These are phyloP conservation scores for Raja brachyura DNA, from an alignment of 2,113 vertebrate genomes.

Conservation along the genomic window DNA sequence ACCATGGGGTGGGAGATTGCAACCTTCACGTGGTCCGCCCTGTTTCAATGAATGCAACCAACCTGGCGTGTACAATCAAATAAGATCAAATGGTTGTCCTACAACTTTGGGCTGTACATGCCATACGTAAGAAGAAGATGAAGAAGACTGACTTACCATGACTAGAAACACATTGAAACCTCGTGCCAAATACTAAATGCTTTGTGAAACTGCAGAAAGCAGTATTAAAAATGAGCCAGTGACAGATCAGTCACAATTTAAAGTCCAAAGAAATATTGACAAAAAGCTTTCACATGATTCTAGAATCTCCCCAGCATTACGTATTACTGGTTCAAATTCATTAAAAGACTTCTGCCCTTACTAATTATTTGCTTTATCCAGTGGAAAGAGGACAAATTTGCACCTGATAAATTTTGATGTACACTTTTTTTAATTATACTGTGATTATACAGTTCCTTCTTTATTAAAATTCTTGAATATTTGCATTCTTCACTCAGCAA, in stretches of 20 bases:
- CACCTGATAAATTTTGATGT: not conserved
- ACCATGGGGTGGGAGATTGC: no score
- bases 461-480: not conserved
- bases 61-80: no score
- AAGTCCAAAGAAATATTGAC: not conserved
- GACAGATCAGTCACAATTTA: not conserved
- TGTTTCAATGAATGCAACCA: no score
- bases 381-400: not conserved
- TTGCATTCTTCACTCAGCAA: not conserved
- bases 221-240: not conserved
- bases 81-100: no score
- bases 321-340: not conserved
- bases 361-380: not conserved
- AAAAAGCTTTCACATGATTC: not conserved
- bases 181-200: not conserved
- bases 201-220: not conserved
- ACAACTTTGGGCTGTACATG: no score
- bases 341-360: not conserved
- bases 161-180: not conserved
- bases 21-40: no score
- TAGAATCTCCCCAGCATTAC: not conserved
- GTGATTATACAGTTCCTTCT: not conserved
- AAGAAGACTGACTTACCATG: no score
- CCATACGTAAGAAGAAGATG: no score
- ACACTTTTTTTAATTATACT: not conserved